These are phyloP conservation scores for Pelosia muscerda DNA, from an alignment of 2,888 invertebrate species.

Conservation along the genomic window DNA sequence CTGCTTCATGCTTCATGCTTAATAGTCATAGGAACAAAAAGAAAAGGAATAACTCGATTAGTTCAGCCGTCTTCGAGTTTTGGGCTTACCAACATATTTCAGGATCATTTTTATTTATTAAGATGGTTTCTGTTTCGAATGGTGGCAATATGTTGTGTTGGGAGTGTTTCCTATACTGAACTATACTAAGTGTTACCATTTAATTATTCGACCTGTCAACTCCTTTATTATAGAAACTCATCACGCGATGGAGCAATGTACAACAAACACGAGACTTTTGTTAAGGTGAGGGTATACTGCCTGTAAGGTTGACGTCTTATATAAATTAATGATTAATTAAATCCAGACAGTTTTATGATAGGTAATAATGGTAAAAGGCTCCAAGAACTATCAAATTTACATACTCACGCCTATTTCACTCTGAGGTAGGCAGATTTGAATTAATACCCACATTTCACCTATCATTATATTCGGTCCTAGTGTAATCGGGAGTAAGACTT, in stretches of 20 bases:
- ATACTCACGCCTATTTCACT: no score
- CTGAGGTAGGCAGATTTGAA: no score
- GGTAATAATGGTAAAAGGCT: slow-evolving; percentile 19
- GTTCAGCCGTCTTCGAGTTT: no score
- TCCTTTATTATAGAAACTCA: slow-evolving; percentile 40
- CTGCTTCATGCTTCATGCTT: no score
- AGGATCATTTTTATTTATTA: no score
- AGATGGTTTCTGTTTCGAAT: slow-evolving; percentile 13
- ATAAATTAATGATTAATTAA: slow-evolving; percentile 5
- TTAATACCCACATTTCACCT: no score
- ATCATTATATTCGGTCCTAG: no score
- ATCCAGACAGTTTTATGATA: slow-evolving; percentile 29
- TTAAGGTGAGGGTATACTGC: slow-evolving; percentile 25
- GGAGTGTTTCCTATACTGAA: slow-evolving; percentile 40
- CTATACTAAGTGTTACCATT: slow-evolving; percentile 40
- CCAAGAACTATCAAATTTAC: neutral
- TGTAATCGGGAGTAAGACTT: no score
- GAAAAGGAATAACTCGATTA: no score
- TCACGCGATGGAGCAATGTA: slow-evolving; percentile 48
- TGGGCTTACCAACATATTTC: no score
- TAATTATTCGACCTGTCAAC: slow-evolving; percentile 53
- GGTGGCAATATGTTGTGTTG: slow-evolving; percentile 1
- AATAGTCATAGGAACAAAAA: no score
- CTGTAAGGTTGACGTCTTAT: slow-evolving; percentile 34
- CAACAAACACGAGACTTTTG: slow-evolving; percentile 41